A percentile compares a stretch with the other conserved stretches of the same genome.
phyloP scores from a whole-genome alignment of 2,888 invertebrate genomes.

The Argynnis bischoffii region DNA sequence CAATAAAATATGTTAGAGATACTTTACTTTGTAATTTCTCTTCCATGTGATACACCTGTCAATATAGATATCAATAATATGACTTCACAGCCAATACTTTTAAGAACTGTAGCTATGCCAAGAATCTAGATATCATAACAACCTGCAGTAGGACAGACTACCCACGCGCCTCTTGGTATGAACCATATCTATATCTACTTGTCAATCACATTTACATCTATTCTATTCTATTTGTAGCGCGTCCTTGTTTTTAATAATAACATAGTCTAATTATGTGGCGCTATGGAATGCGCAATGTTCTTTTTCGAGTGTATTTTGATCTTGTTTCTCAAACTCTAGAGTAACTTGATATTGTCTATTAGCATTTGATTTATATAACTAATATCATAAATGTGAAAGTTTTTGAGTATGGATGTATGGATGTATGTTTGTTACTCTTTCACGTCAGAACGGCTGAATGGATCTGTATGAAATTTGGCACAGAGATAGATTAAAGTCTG shows the following conservation, averaged over 20 bases:
- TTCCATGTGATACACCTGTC: slow-evolving; percentile 34
- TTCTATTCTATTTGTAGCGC: slow-evolving; percentile 51
- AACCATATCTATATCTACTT: slow-evolving; percentile 46
- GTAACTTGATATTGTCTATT: background rate
- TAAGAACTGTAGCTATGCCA: slow-evolving; percentile 45
- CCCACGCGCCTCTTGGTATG: slow-evolving; percentile 67
- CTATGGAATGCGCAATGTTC: slow-evolving; percentile 29
- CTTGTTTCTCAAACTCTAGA: background rate
- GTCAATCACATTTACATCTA: slow-evolving; percentile 49
- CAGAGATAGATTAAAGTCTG: no score
- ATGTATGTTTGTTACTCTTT: no score
- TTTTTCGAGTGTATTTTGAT: slow-evolving; percentile 24
- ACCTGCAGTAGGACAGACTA: slow-evolving; percentile 46
- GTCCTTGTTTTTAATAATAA: slow-evolving; percentile 54
- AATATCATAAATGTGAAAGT: no score
- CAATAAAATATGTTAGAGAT: background rate
- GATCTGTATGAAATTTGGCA: no score
- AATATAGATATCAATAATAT: slow-evolving; percentile 39
- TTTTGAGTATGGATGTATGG: no score
- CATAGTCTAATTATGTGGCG: slow-evolving; percentile 44
- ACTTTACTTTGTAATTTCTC: slow-evolving; percentile 1
- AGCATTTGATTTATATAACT: background rate
- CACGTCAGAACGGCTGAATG: no score
- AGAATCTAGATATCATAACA: slow-evolving; percentile 45
- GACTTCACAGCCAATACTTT: slow-evolving; percentile 39